A percentile compares a stretch with the other conserved stretches of the same genome.
phyloP scores from a whole-genome alignment of 1,140 invertebrate genomes.

The Gerris buenoi region DNA sequence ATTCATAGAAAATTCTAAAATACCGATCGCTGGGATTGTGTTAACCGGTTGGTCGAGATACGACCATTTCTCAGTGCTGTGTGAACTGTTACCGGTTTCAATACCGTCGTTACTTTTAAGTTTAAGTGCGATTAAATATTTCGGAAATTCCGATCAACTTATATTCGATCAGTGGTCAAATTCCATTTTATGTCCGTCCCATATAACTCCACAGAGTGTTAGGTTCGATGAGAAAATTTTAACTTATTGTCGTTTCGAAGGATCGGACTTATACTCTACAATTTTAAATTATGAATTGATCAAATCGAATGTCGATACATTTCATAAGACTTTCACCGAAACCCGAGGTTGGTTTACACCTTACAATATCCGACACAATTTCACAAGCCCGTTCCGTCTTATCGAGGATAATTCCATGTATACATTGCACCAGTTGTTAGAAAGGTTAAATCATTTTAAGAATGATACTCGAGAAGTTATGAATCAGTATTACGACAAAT shows the following conservation, averaged over 20 bases:
- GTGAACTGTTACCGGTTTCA: slow-evolving; percentile 46
- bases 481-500: slow-evolving; percentile 9
- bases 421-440: slow-evolving; percentile 6
- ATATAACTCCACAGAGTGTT: background rate
- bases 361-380: slow-evolving; percentile 14
- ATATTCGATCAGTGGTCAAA: slow-evolving; percentile 4
- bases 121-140: slow-evolving; percentile 23
- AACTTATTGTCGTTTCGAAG: slow-evolving; percentile 7
- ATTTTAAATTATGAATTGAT: background rate
- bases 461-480: slow-evolving; percentile 3
- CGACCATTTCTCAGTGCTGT: slow-evolving; percentile 49
- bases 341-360: slow-evolving; percentile 9
- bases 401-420: slow-evolving; percentile 9
- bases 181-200: background rate
- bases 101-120: slow-evolving; percentile 39
- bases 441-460: slow-evolving; percentile 10
- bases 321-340: slow-evolving; percentile 9
- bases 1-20: slow-evolving; percentile 3
- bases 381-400: slow-evolving; percentile 10
- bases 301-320: slow-evolving; percentile 8
- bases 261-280: slow-evolving; percentile 8
- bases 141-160: background rate
- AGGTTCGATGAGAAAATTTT: background rate
- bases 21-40: slow-evolving; percentile 15
- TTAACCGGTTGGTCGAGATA: slow-evolving; percentile 30